Conservation (phyloP, 2,113 vertebrate species). For the Coptodon rendalli region DNA sequence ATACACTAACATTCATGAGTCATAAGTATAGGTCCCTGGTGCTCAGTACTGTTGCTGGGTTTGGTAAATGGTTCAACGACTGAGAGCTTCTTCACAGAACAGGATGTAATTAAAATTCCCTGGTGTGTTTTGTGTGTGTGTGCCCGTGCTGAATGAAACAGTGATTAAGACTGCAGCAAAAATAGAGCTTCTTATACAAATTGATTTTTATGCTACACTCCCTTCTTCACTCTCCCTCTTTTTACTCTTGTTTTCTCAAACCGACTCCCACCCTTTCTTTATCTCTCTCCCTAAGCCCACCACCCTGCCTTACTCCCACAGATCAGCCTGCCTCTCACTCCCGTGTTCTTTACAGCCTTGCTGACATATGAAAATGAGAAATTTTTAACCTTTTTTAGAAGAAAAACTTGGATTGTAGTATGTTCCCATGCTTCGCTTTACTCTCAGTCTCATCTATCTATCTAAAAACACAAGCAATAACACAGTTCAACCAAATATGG, state of each 20-base stretch:
- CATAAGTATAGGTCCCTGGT: background rate
- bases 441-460: background rate
- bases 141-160: background rate
- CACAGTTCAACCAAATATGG: background rate
- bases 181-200: slow-evolving; percentile 30
- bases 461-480: background rate
- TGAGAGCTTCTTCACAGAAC: slow-evolving; percentile 10
- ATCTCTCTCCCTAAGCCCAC: background rate
- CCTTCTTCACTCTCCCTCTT: background rate
- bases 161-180: slow-evolving; percentile 34
- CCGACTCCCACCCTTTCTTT: slow-evolving; percentile 1
- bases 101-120: slow-evolving; percentile 30
- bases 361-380: background rate
- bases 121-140: background rate
- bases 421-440: background rate
- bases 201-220: slow-evolving; percentile 36
- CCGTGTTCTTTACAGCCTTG: background rate
- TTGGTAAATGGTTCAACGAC: slow-evolving; percentile 23
- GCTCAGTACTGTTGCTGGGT: background rate
- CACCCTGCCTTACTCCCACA: background rate
- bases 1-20: background rate
- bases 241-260: background rate
- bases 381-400: background rate
- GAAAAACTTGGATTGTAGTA: background rate
- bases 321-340: background rate